Conservation (phyloP, 2,888 invertebrate genomes). For the Koerneria pararmatus region DNA sequence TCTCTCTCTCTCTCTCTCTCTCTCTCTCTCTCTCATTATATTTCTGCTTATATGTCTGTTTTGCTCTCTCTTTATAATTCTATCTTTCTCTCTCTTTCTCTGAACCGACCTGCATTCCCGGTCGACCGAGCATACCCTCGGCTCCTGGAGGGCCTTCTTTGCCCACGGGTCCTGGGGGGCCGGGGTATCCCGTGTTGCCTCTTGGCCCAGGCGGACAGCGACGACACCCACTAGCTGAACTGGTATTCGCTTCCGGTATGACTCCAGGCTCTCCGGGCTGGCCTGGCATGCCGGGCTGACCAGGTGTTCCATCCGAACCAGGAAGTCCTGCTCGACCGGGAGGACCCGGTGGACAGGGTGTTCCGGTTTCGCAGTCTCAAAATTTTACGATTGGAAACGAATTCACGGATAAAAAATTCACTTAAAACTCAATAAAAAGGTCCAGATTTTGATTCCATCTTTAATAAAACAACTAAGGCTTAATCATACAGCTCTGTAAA, state of each 20-base stretch:
- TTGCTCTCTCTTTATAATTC: too few species aligned
- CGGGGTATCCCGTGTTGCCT: conserved; percentile 13
- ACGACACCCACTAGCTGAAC: neutral
- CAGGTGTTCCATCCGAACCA: conserved; percentile 12
- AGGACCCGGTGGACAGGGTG: conserved; percentile 21
- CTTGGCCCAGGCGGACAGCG: conserved; percentile 8
- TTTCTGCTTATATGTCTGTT: too few species aligned
- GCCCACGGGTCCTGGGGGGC: conserved; percentile 17
- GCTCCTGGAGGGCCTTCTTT: neutral
- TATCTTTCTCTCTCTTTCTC: too few species aligned
- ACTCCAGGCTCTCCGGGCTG: neutral
- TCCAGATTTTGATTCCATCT: too few species aligned
- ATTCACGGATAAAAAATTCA: too few species aligned
- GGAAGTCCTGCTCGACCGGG: conserved; percentile 14
- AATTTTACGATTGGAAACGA: neutral
- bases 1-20: too few species aligned
- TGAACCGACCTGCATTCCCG: conserved; percentile 10
- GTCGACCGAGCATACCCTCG: conserved; percentile 3
- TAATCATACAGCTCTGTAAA: too few species aligned
- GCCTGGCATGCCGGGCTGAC: conserved; percentile 12
- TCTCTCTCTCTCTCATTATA: too few species aligned
- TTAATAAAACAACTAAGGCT: too few species aligned
- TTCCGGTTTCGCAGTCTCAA: conserved; percentile 18
- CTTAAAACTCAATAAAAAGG: too few species aligned
- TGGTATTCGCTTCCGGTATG: neutral